A percentile compares a stretch with the other conserved stretches of the same genome.
phyloP scores from a whole-genome alignment of 2,113 vertebrate species.

The Petrocephalus zakoni region DNA sequence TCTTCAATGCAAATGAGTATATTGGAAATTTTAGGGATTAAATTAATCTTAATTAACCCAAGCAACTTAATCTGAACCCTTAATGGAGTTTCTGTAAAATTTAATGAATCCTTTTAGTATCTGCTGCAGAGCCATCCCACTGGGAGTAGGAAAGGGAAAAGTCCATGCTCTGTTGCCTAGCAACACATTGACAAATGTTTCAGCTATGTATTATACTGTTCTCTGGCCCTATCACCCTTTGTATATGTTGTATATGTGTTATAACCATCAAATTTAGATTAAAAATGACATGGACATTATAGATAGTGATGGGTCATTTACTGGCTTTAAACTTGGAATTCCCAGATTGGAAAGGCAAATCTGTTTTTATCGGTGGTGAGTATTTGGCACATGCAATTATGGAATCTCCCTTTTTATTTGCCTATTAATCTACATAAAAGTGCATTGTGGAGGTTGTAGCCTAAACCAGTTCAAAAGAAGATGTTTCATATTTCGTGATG shows the following conservation, averaged over 20 bases:
- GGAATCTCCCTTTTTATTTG: no score
- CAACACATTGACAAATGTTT: conserved; percentile 68
- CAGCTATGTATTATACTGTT: conserved; percentile 60
- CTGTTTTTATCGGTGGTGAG: no score
- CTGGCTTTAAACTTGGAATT: no score
- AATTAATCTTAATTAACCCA: conserved; percentile 25
- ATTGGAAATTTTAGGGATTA: conserved; percentile 1
- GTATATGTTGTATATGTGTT: conserved; percentile 53
- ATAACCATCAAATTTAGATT: conserved; percentile 22
- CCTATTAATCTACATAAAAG: no score
- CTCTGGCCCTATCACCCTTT: conserved; percentile 47
- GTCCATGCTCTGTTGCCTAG: conserved; percentile 68
- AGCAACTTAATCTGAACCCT: conserved; percentile 36
- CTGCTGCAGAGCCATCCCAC: conserved; percentile 56
- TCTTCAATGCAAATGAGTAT: not conserved
- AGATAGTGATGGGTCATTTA: no score
- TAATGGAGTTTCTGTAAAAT: conserved; percentile 62
- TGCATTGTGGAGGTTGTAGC: no score
- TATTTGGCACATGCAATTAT: no score
- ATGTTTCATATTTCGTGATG: no score
- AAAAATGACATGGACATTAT: no score
- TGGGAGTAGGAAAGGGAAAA: conserved; percentile 34
- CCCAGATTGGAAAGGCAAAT: no score
- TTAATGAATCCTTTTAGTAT: conserved; percentile 62
- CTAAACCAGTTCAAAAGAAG: no score